Conservation (phyloP, 37 sponge, comb jelly and placozoan species). For the Eunapius fragilis region DNA sequence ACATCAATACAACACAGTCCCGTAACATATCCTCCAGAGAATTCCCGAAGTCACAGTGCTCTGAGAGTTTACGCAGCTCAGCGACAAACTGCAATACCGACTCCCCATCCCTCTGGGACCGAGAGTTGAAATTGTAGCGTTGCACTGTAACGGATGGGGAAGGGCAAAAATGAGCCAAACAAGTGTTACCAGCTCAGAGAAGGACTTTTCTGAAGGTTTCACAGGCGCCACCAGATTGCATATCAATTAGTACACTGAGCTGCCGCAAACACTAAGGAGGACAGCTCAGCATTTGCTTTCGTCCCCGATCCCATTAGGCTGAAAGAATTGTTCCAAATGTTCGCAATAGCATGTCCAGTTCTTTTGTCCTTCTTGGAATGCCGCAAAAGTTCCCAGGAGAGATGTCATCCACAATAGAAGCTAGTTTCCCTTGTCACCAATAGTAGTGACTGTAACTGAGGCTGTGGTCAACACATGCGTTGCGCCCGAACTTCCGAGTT, state of each 20-base stretch:
- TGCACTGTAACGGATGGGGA: constrained; percentile 17
- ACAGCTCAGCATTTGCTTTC: constrained; percentile 2
- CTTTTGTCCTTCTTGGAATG: background rate
- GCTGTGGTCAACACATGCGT: background rate
- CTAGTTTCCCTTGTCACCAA: background rate
- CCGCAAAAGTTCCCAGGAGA: background rate
- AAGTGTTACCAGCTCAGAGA: constrained; percentile 16
- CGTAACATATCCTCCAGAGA: constrained; percentile 22
- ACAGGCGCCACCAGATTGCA: background rate
- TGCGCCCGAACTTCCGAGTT: background rate
- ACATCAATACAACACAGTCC: constrained; percentile 16
- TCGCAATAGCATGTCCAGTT: constrained; percentile 4
- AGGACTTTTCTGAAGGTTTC: constrained; percentile 3
- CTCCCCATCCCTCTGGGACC: constrained; percentile 7
- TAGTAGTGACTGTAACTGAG: background rate
- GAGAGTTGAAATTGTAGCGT: constrained; percentile 15
- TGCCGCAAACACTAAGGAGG: constrained; percentile 4
- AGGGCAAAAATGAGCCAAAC: constrained; percentile 11
- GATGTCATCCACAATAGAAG: background rate
- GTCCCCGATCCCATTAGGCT: background rate
- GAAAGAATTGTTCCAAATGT: constrained; percentile 6
- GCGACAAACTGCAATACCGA: constrained; percentile 11
- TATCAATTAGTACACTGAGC: background rate
- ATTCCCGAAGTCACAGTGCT: constrained; percentile 23
- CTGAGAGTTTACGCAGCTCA: constrained; percentile 8